phyloP scores from a whole-genome alignment of 2,113 vertebrate genomes.

The Chlorodrepanis virens region DNA sequence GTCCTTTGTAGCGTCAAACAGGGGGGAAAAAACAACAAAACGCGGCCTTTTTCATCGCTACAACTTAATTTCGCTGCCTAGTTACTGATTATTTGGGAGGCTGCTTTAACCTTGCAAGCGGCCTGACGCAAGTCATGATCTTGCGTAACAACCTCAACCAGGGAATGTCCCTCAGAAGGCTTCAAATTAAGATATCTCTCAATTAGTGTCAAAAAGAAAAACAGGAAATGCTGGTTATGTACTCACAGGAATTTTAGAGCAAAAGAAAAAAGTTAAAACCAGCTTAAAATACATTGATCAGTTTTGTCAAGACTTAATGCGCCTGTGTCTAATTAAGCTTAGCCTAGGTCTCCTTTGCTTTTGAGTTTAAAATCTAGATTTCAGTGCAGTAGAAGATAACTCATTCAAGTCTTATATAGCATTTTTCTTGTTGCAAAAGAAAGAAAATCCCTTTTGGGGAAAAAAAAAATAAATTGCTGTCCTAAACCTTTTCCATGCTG shows the following conservation, averaged over 20 bases:
- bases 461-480: not conserved
- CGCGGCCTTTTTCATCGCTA: not conserved
- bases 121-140: not conserved
- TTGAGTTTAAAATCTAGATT: not conserved
- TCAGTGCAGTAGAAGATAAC: not conserved
- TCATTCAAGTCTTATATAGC: not conserved
- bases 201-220: not conserved
- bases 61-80: not conserved
- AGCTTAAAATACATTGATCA: not conserved
- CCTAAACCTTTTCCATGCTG: not conserved
- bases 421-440: not conserved
- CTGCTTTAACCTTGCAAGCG: not conserved
- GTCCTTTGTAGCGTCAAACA: not conserved
- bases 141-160: not conserved
- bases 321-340: not conserved
- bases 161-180: not conserved
- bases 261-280: not conserved
- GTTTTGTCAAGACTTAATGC: fast-evolving
- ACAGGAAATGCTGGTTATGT: not conserved
- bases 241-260: not conserved
- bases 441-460: not conserved
- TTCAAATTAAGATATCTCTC: not conserved
- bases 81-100: not conserved
- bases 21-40: not conserved
- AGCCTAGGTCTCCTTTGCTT: not conserved